Evolutionary conservation across 2,113 vertebrate species (phyloP), one percentile per base, ranked within the genome.

Genomic region (Triplophysa rosa): DNA sequence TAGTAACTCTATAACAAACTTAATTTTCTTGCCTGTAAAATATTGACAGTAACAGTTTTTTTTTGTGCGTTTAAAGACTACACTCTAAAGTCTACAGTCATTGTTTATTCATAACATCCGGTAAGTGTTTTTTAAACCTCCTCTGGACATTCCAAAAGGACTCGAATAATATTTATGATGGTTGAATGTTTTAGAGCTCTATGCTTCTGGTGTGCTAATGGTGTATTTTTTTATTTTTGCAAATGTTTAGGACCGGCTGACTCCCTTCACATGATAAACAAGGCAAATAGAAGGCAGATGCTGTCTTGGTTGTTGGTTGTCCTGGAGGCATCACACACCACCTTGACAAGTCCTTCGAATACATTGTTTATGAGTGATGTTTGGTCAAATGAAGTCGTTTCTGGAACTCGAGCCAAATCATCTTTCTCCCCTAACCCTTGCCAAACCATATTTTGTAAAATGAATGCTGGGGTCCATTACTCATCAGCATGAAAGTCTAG

Each of bases 221-320:
- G 47, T 70, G 52, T 59, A 54, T 70, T 54, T 69, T 37, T 5
- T 1, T 26, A 1, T 26, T 26, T 26, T 62, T 40, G n/a, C 56
- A 26, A 10, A 62, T 29, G 19, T 58, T 87, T 83, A 78, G 85
- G 83, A 86, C 85, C 86, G 88, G 84, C 80, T 81, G 81, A 80
- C 84, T 86, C 85, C 74, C 80, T 76, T 83, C 11, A 0, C 80
- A 84, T 86, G 88, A 89, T 92, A 89, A 92, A 91, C 89, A 91
- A 80, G 75, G 69, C 13, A 87, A 88, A 92, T 91, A 91, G 87
- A 85, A 89, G 91, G 87, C 91, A 92, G 90, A 90, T 77, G 42
- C 79, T 64, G 83, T 80, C 85, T 85, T 78, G 85, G 86, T 68
- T 71, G 9, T 29, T 26, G 21, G 54, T 40, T 78, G 61, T 52